Conservation (phyloP, 1,140 invertebrate species). For the Cataglyphis hispanica region DNA sequence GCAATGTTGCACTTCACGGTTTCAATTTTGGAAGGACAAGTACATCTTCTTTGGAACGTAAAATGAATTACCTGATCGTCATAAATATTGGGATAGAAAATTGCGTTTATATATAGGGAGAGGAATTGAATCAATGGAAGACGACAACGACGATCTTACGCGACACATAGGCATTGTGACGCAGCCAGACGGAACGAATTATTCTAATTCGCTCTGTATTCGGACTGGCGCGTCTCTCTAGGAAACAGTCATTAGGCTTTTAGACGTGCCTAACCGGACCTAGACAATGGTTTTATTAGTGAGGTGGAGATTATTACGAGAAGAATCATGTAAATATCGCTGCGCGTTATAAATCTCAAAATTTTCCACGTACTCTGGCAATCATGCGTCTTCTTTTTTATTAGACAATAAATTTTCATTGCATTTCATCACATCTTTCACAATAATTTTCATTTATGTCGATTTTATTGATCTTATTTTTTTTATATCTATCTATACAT, state of each 20-base stretch:
- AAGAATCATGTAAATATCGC: constrained; percentile 54
- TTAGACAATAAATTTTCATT: background rate
- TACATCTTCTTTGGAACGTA: background rate
- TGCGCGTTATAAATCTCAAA: constrained; percentile 30
- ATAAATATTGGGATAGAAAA: constrained; percentile 13
- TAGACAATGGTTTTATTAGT: constrained; percentile 78
- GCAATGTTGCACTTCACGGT: background rate
- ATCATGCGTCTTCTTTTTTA: background rate
- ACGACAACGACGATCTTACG: constrained; percentile 16
- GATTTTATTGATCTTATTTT: background rate
- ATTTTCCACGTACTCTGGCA: constrained; percentile 9
- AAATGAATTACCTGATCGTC: background rate
- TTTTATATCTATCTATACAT: background rate
- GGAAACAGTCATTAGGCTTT: constrained; percentile 80
- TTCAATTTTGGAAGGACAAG: constrained; percentile 5
- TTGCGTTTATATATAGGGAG: background rate
- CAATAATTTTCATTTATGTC: background rate
- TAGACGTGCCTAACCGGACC: constrained; percentile 78
- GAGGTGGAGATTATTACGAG: constrained; percentile 62
- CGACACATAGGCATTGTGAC: constrained; percentile 60
- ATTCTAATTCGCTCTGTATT: constrained; percentile 83
- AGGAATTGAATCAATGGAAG: constrained; percentile 1
- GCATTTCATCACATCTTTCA: background rate
- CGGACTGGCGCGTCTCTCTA: constrained; percentile 80
- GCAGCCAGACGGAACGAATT: constrained; percentile 83